Percentiles rank a stretch among this genome's conserved stretches.
Evolutionary conservation across 2,113 vertebrate species (phyloP).

Genomic region (Chiloscyllium plagiosum): DNA sequence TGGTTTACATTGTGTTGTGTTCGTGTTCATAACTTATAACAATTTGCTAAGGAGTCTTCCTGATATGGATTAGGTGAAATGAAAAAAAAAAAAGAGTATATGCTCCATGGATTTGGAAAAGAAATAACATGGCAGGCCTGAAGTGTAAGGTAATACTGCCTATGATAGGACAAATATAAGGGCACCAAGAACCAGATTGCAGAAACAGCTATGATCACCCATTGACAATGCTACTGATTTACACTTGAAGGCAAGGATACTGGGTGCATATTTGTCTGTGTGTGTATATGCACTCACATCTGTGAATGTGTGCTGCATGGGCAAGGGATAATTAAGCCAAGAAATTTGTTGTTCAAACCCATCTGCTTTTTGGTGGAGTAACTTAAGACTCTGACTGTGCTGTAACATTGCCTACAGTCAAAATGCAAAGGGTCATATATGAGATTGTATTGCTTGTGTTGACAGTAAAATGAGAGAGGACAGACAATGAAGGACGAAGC

Average conservation of each 20-base stretch:
- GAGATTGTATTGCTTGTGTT: background rate
- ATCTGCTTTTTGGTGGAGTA: background rate
- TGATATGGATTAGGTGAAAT: background rate
- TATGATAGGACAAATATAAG: background rate
- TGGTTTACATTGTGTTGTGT: background rate
- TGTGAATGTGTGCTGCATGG: background rate
- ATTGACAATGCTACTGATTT: background rate
- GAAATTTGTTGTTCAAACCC: background rate
- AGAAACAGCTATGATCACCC: background rate
- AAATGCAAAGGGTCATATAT: background rate
- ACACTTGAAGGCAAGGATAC: background rate
- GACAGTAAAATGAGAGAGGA: background rate
- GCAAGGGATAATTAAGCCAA: background rate
- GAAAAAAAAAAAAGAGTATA: background rate
- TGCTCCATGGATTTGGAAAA: background rate
- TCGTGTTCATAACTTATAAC: background rate
- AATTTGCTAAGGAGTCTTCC: background rate
- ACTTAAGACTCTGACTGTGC: background rate
- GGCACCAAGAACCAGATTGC: background rate
- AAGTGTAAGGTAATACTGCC: background rate
- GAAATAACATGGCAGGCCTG: background rate
- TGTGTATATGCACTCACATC: background rate
- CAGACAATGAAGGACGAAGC: constrained; percentile 14
- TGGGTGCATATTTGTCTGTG: background rate
- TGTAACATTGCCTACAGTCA: background rate